These are phyloP conservation scores for Campylomormyrus numenius DNA, from an alignment of 2,113 vertebrate genomes.

Conservation along the genomic window DNA sequence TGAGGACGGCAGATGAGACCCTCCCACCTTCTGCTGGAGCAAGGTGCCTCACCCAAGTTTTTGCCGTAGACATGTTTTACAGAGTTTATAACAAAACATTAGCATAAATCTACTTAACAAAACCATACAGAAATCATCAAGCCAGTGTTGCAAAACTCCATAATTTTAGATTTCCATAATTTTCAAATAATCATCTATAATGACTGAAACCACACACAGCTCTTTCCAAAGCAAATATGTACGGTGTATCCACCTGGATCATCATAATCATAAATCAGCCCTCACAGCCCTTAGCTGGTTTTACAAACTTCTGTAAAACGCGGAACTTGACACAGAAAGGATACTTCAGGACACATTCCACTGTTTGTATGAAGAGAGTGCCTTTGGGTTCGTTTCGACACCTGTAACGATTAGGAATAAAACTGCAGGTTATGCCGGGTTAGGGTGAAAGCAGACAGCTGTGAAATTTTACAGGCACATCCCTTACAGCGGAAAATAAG, in stretches of 20 bases:
- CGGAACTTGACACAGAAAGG: neutral
- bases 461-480: slow-evolving; percentile 19
- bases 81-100: neutral
- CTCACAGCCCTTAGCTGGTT: neutral
- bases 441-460: slow-evolving; percentile 9
- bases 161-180: neutral
- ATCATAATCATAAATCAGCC: neutral
- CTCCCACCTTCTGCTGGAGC: neutral
- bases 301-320: neutral
- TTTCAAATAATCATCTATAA: neutral
- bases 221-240: neutral
- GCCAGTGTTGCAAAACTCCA: neutral
- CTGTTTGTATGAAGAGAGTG: neutral
- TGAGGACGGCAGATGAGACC: neutral
- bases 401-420: neutral
- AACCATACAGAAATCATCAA: neutral
- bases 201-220: neutral
- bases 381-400: neutral
- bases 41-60: neutral
- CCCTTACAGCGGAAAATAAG: slow-evolving; percentile 2
- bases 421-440: slow-evolving; percentile 4
- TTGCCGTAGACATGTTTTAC: neutral
- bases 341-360: neutral
- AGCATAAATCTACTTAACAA: neutral
- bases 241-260: neutral